Evolutionary conservation across 2,797 vertebrate species (phyloP).

Genomic region (Steatocranus sp.): DNA sequence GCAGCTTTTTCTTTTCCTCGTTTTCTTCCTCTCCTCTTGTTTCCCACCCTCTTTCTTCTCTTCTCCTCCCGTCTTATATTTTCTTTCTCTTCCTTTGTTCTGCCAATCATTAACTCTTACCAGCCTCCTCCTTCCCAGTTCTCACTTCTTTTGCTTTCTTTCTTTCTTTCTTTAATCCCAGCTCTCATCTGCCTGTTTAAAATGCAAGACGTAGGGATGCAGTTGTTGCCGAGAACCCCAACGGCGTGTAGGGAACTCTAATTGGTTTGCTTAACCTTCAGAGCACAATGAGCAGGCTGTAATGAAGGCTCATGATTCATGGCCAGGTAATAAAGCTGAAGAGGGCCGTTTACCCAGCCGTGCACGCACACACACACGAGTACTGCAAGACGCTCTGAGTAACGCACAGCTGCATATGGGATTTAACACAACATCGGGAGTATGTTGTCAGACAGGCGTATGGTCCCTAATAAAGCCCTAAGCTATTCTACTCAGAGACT

Average conservation of each 20-base stretch:
- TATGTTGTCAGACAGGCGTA: slow-evolving; percentile 63
- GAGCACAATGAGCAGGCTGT: slow-evolving; percentile 74
- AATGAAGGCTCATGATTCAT: slow-evolving; percentile 76
- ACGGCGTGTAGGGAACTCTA: slow-evolving; percentile 70
- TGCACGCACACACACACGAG: slow-evolving; percentile 20
- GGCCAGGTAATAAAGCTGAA: slow-evolving; percentile 72
- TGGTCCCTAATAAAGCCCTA: slow-evolving; percentile 64
- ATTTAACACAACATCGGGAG: slow-evolving; percentile 61
- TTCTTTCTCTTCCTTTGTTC: slow-evolving; percentile 9
- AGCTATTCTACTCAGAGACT: slow-evolving; percentile 50
- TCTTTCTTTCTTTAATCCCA: slow-evolving; percentile 28
- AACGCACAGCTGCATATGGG: slow-evolving; percentile 67
- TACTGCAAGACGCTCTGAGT: slow-evolving; percentile 38
- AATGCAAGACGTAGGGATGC: slow-evolving; percentile 67
- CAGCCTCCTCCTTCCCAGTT: background rate
- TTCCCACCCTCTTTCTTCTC: background rate
- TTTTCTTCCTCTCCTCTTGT: slow-evolving; percentile 25
- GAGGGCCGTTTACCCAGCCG: slow-evolving; percentile 61
- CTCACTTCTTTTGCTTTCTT: background rate
- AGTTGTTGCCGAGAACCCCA: slow-evolving; percentile 65
- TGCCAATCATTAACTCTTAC: slow-evolving; percentile 5
- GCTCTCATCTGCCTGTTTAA: slow-evolving; percentile 56
- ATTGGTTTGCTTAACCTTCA: slow-evolving; percentile 81
- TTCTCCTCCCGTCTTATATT: background rate
- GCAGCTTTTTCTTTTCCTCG: slow-evolving; percentile 47